Conservation (phyloP, 2,113 vertebrate genomes). For the Electrona antarctica region DNA sequence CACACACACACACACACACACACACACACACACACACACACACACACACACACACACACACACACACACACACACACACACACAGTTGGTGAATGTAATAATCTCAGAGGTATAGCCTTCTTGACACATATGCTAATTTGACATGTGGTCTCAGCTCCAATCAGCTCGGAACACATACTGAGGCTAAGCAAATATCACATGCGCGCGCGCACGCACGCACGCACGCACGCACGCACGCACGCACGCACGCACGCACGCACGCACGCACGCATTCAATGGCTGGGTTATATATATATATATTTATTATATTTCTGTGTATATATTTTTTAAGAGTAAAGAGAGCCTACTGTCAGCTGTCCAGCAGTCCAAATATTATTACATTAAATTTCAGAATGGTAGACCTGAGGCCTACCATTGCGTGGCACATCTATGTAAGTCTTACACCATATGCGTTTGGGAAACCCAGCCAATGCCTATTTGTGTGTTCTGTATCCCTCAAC, state of each 20-base stretch:
- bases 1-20: slow-evolving; percentile 3
- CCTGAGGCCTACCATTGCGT: too few relatives aligned
- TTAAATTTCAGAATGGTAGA: too few relatives aligned
- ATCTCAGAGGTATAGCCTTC: slow-evolving; percentile 49
- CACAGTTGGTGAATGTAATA: slow-evolving; percentile 48
- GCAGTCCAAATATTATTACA: too few relatives aligned
- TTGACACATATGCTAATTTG: slow-evolving; percentile 52
- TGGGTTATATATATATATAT: too few relatives aligned
- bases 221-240: slow-evolving; percentile 1
- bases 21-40: slow-evolving; percentile 7
- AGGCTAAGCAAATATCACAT: background rate
- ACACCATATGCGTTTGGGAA: too few relatives aligned
- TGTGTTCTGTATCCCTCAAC: too few relatives aligned
- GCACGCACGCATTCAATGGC: background rate
- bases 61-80: background rate
- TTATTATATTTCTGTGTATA: too few relatives aligned
- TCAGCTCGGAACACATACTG: slow-evolving; percentile 40
- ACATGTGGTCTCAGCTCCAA: slow-evolving; percentile 52
- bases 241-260: background rate
- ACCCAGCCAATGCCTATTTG: too few relatives aligned
- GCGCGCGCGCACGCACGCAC: background rate
- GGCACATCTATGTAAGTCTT: too few relatives aligned
- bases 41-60: background rate
- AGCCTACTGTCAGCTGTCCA: too few relatives aligned
- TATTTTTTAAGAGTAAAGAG: too few relatives aligned